Evolutionary conservation across 2,888 invertebrate genomes (phyloP).

Genomic region (Dysmachus trigonus): DNA sequence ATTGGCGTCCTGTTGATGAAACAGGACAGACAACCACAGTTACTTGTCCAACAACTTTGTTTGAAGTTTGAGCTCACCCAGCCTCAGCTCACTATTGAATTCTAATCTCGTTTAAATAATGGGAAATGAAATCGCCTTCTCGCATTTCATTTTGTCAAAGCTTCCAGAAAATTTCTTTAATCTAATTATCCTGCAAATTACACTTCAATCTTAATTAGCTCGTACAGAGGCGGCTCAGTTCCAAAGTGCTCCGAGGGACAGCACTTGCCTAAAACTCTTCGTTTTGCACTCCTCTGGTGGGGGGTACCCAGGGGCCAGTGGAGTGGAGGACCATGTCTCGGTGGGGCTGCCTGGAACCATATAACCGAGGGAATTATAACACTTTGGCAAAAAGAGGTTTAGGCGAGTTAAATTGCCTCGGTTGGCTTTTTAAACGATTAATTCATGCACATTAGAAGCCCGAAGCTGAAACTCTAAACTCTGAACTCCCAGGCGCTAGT

Average conservation of each 20-base stretch:
- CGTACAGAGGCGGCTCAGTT: background rate
- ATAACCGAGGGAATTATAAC: background rate
- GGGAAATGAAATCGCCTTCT: background rate
- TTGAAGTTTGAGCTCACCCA: background rate
- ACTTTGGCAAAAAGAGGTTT: background rate
- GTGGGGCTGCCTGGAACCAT: background rate
- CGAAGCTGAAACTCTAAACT: background rate
- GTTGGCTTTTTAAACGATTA: background rate
- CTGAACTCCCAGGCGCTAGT: background rate
- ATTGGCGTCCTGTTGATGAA: background rate
- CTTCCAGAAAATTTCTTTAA: background rate
- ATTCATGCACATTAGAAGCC: background rate
- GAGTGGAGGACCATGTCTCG: background rate
- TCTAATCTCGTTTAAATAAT: background rate
- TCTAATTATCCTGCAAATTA: background rate
- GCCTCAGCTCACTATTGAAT: background rate
- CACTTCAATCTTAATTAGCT: background rate
- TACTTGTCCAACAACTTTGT: background rate
- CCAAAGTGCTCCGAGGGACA: background rate
- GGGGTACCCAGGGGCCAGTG: background rate
- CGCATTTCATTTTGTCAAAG: background rate
- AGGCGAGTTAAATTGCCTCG: background rate
- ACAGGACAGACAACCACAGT: background rate
- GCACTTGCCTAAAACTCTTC: background rate
- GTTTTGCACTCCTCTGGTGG: background rate